These are phyloP conservation scores for Abramis brama DNA, from an alignment of 2,113 vertebrate species.

Conservation along the genomic window DNA sequence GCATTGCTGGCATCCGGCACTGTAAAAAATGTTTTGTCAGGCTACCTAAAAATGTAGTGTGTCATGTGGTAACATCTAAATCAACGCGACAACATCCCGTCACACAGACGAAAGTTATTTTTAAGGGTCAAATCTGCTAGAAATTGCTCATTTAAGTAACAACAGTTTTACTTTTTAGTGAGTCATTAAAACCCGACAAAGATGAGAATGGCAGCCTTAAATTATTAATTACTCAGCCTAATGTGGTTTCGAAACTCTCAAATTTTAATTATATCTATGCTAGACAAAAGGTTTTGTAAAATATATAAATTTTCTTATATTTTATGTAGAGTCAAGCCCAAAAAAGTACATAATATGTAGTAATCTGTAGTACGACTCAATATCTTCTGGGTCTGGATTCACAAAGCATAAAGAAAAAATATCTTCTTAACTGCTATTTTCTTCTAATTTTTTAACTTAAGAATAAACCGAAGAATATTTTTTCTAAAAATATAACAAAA, in stretches of 20 bases:
- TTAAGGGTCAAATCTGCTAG: neutral
- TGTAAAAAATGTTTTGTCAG: slow-evolving; percentile 4
- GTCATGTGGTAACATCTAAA: slow-evolving; percentile 19
- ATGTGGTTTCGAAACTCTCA: neutral
- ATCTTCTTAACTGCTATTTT: neutral
- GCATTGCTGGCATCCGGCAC: neutral
- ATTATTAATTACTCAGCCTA: neutral
- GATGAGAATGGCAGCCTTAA: neutral
- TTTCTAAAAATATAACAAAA: no score
- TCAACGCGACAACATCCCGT: neutral
- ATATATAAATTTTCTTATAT: no score
- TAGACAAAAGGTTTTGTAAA: neutral
- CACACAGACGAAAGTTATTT: neutral
- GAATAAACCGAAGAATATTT: neutral
- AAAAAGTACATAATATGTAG: neutral
- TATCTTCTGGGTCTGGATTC: neutral
- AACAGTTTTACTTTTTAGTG: neutral
- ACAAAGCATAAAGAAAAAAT: neutral
- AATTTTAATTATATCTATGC: neutral
- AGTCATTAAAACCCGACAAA: neutral
- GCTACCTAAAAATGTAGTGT: slow-evolving; percentile 7
- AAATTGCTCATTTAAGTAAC: neutral
- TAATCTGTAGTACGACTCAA: neutral
- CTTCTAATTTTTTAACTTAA: neutral
- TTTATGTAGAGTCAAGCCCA: neutral